Base-by-base conservation (phyloP, 2,797 vertebrate genomes). In the Nannoperca australis region DNA sequence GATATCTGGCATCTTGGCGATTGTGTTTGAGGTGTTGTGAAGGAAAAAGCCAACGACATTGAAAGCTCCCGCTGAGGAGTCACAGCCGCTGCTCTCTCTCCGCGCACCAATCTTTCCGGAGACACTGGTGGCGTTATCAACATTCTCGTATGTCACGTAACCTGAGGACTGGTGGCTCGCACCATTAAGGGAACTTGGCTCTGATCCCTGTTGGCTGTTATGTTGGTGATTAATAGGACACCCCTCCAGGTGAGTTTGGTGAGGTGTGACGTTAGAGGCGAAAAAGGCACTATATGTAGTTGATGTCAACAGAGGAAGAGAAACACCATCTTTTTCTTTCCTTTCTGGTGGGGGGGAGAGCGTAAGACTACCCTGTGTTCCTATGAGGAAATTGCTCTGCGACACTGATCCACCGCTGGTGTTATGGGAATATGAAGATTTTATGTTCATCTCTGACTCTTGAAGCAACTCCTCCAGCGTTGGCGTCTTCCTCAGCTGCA, bases 381-480 rank as follows among this genome's bases (percentile, higher is more conserved):
- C 79, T 9, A 3, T 30, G 20, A 61, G 70, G 65, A 58, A 45
- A 62, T 40, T 36, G 22, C 44, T 51, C 30, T 67, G 55, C n/a
- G 74, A 72, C 45, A 45, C 53, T 2, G 67, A 81, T 69, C 32
- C 70, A 77, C 15, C 14, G 0, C 44, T 55, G 42, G 6, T 34
- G 38, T 70, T 44, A 32, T 0, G 45, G 30, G 54, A 74, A 62
- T 14, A 47, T 69, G 69, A 79, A 32, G 65, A 83, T 27, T 73
- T 60, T 13, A 63, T 32, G 53, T 65, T 36, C 1, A 63, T 30
- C 51, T 79, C 80, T 0, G 90, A 44, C 67, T 94, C 93, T 73
- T 87, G 83, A 79, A 95, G 87, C 30, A 94, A 90, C 70, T 95
- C 91, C 58, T 93, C 84, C 14, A 95, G 78, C 13, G 95, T 95